Conservation (phyloP, 2,113 vertebrate genomes). For the Leptobrachium ailaonicum region DNA sequence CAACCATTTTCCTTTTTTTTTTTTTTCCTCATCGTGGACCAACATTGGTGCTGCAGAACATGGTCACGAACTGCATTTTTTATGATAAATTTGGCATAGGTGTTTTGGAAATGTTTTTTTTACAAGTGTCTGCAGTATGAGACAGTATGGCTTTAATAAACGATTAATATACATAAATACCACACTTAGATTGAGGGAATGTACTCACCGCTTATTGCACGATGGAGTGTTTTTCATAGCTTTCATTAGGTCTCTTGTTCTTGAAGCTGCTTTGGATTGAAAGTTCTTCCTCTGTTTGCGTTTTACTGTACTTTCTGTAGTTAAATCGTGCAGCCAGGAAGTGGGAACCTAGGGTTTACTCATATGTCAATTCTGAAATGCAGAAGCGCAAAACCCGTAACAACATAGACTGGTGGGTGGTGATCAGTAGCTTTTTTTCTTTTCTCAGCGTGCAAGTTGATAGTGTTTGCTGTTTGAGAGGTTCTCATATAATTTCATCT, state of each 20-base stretch:
- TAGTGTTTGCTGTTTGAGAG: background rate
- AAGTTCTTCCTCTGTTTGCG: conserved; percentile 51
- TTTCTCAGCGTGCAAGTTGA: background rate
- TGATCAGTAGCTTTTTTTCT: background rate
- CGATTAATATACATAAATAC: no score
- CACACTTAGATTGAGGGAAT: background rate
- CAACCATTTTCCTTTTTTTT: no score
- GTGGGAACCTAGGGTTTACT: conserved; percentile 47
- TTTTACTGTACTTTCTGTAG: conserved; percentile 46
- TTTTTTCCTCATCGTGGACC: no score
- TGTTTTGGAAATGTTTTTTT: no score
- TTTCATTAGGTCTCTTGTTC: background rate
- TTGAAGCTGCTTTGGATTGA: conserved; percentile 45
- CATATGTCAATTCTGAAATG: conserved; percentile 18
- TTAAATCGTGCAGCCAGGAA: conserved; percentile 53
- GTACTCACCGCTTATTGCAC: conserved; percentile 1
- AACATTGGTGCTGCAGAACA: no score
- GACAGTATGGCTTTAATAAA: no score
- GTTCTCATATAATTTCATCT: background rate
- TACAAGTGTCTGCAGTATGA: no score
- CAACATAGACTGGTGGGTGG: background rate
- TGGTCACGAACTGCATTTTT: no score
- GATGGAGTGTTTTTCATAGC: background rate
- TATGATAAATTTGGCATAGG: no score
- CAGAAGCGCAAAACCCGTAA: background rate